A percentile compares a stretch with the other conserved stretches of the same genome.
Conservation (phyloP, 1,140 invertebrate species). For the Psix sp. region DNA sequence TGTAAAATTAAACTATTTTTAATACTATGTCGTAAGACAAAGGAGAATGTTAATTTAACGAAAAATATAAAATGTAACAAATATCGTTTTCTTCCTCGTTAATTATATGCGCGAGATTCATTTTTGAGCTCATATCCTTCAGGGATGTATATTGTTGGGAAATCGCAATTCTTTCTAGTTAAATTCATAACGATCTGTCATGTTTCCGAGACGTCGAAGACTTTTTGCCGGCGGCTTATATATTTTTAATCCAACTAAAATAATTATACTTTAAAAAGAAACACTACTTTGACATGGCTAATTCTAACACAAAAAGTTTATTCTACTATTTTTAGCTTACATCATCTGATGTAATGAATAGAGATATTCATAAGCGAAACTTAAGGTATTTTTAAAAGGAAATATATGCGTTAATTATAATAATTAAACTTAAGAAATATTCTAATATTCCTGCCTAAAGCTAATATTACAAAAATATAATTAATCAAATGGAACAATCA, state of each 20-base stretch:
- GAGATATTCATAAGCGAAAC: constrained; percentile 33
- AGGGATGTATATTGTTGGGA: constrained; percentile 17
- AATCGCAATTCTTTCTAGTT: constrained; percentile 23
- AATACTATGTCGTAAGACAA: constrained; percentile 9
- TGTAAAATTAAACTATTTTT: constrained; percentile 2
- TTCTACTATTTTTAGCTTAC: constrained; percentile 48
- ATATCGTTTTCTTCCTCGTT: constrained; percentile 34
- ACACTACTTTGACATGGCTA: constrained; percentile 63
- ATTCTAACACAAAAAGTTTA: constrained; percentile 38
- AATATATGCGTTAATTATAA: no score
- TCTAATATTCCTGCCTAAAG: no score
- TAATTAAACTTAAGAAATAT: no score
- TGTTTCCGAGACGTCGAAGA: constrained; percentile 40
- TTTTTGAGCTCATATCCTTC: constrained; percentile 15
- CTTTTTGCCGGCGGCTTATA: constrained; percentile 43
- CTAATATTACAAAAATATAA: no score
- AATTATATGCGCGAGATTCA: constrained; percentile 18
- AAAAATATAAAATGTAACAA: constrained; percentile 30
- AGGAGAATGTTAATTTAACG: constrained; percentile 27
- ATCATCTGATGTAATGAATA: constrained; percentile 31
- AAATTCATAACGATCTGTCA: constrained; percentile 20
- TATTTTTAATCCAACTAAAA: constrained; percentile 74
- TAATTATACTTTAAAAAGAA: constrained; percentile 74
- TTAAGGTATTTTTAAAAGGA: no score
- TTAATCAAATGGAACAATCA: no score